Conservation (phyloP, 1,140 invertebrate species). For the Thalassaphorura encarpata region DNA sequence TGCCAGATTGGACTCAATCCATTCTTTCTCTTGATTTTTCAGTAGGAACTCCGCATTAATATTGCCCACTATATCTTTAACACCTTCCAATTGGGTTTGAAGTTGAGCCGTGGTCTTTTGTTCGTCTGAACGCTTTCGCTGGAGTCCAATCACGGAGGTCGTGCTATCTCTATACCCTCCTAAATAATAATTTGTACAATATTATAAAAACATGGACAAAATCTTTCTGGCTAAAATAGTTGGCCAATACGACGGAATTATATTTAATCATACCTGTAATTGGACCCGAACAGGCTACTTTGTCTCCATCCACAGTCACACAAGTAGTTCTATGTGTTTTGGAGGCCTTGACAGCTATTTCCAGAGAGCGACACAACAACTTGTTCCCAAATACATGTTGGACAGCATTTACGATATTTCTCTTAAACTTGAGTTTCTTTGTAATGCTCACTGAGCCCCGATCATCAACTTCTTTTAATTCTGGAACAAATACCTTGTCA, state of each 20-base stretch:
- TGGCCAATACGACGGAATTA: not conserved
- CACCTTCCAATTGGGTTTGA: too few relatives aligned
- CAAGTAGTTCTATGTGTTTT: constrained; percentile 12
- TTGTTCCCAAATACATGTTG: constrained; percentile 18
- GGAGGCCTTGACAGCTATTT: constrained; percentile 1
- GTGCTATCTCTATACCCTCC: not conserved
- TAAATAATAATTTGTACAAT: not conserved
- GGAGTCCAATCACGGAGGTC: not conserved
- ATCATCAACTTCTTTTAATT: not conserved
- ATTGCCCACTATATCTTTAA: too few relatives aligned
- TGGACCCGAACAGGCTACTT: constrained; percentile 1
- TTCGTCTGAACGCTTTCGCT: too few relatives aligned
- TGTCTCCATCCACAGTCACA: constrained; percentile 22
- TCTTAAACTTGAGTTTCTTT: not conserved
- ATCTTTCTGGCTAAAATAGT: not conserved
- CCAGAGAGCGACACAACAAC: constrained; percentile 9
- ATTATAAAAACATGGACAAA: not conserved
- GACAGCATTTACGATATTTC: not conserved
- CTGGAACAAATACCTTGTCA: not conserved
- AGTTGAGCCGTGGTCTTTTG: too few relatives aligned
- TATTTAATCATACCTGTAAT: constrained; percentile 2
- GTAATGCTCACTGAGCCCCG: not conserved
- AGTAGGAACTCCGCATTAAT: too few relatives aligned
- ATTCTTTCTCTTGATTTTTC: too few relatives aligned
- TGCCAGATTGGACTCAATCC: too few relatives aligned